Percentiles rank a stretch among this genome's conserved stretches.
These are phyloP conservation scores for Lamprologus callipterus DNA, from an alignment of 2,113 vertebrate species.

Conservation along the genomic window DNA sequence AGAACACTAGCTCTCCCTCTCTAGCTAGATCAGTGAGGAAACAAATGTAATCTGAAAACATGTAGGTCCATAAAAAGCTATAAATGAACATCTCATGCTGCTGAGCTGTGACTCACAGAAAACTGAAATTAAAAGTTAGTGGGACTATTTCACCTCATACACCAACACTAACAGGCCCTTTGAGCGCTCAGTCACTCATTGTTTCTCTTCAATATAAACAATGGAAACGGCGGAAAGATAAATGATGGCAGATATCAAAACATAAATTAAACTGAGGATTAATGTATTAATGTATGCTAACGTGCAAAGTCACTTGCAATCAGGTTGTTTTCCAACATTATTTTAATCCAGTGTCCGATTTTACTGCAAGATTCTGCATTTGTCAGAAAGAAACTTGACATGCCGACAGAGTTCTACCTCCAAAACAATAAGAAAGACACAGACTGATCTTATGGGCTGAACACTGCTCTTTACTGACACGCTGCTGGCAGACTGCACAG, in stretches of 20 bases:
- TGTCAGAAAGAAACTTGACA: neutral
- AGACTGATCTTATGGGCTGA: neutral
- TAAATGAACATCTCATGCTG: neutral
- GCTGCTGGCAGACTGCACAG: neutral
- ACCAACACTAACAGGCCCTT: neutral
- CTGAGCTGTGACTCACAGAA: neutral
- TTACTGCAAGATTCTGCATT: neutral
- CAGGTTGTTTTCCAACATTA: neutral
- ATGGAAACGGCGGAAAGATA: neutral
- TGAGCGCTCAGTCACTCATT: neutral
- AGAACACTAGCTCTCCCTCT: neutral
- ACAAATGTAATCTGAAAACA: neutral
- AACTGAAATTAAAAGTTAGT: neutral
- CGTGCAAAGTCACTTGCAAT: neutral
- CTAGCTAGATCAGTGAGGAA: accelerated
- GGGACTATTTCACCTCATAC: neutral
- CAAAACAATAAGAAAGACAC: neutral
- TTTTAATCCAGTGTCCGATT: neutral
- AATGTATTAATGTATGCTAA: neutral
- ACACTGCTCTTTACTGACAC: neutral
- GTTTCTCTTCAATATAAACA: neutral
- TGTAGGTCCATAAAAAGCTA: neutral
- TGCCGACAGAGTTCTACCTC: neutral
- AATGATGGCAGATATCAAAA: neutral
- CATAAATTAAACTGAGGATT: neutral